A percentile compares a stretch with the other conserved stretches of the same genome.
Conservation (phyloP, 2,113 vertebrate species). For the Rallus limicola region DNA sequence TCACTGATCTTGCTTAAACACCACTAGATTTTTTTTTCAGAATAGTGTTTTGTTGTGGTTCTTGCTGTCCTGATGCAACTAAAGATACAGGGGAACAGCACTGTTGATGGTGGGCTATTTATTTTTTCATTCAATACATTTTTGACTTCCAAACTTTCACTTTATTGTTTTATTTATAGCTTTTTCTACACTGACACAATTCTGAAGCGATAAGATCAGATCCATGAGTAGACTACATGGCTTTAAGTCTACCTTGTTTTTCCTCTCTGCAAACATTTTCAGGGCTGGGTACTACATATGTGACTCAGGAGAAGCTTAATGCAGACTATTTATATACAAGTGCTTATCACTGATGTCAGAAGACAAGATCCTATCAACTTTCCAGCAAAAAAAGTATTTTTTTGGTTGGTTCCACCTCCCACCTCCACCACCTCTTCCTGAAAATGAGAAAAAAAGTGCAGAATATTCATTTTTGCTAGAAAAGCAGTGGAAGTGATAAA, state of each 20-base stretch:
- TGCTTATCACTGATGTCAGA: neutral
- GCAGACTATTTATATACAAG: neutral
- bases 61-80: neutral
- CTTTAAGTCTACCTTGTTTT: neutral
- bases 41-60: neutral
- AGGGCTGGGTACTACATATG: neutral
- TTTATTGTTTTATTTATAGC: neutral
- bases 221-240: neutral
- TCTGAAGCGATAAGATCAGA: neutral
- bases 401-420: neutral
- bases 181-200: neutral
- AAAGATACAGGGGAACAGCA: neutral
- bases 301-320: neutral
- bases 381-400: neutral
- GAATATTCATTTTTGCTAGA: neutral
- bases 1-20: neutral
- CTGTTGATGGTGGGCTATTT: neutral
- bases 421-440: too few relatives aligned
- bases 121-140: neutral
- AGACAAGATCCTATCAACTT: neutral
- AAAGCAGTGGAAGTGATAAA: neutral
- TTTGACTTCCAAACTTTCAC: neutral
- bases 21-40: neutral
- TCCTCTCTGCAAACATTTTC: neutral
- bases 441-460: neutral